A percentile compares a stretch with the other conserved stretches of the same genome.
These are phyloP conservation scores for Parazoanthus atlanticus DNA, from an alignment of 92 coral and sea anemone genomes.

Conservation along the genomic window DNA sequence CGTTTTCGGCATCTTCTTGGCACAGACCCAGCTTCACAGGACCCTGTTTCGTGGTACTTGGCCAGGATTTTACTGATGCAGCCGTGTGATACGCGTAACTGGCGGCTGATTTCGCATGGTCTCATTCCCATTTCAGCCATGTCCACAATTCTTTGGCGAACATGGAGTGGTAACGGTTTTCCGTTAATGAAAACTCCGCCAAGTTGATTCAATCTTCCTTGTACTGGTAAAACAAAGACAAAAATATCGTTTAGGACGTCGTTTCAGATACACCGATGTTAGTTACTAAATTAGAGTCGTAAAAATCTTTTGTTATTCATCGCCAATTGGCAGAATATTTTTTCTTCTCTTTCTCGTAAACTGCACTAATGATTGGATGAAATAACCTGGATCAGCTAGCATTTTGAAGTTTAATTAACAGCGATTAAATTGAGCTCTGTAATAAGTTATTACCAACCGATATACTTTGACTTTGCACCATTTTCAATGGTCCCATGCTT, in stretches of 20 bases:
- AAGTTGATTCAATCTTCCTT: conserved; percentile 91
- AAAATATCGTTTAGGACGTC: background rate
- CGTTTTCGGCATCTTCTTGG: conserved; percentile 44
- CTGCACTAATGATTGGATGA: no score
- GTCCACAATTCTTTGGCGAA: conserved; percentile 88
- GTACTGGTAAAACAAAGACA: conserved; percentile 59
- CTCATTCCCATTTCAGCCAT: conserved; percentile 89
- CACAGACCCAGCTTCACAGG: conserved; percentile 69
- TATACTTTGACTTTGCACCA: background rate
- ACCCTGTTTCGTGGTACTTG: conserved; percentile 96
- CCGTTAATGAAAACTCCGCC: conserved; percentile 99
- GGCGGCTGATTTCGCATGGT: conserved; percentile 96
- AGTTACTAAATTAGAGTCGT: no score
- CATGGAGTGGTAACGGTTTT: conserved; percentile 86
- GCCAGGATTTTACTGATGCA: conserved; percentile 95
- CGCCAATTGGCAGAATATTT: background rate
- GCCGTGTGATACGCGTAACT: conserved; percentile 94
- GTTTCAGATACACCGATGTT: background rate
- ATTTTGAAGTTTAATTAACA: background rate
- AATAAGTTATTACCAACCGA: no score
- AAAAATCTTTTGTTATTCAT: background rate
- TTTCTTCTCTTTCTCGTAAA: background rate
- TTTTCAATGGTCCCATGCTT: no score
- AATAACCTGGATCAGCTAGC: background rate
- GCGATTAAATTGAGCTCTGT: background rate